Evolutionary conservation across 2,797 vertebrate species (phyloP).

Genomic region (Pogonophryne albipinna): DNA sequence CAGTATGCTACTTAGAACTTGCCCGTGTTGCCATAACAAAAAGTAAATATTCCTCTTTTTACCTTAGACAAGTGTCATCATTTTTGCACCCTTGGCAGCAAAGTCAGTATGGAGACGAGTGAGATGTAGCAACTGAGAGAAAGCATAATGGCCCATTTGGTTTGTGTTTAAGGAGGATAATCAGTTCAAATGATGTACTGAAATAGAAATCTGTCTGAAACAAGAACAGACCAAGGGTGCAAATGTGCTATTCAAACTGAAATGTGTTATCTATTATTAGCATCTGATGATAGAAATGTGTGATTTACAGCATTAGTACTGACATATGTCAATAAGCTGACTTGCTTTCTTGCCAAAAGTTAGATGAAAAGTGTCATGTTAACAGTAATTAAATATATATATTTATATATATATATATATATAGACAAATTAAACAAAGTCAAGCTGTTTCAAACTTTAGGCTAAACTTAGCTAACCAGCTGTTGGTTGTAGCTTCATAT

Average conservation of each 20-base stretch:
- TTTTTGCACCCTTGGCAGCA: conserved; percentile 25
- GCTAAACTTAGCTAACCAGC: too few relatives aligned
- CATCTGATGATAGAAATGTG: neutral
- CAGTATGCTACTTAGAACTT: conserved; percentile 6
- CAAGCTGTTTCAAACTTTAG: too few relatives aligned
- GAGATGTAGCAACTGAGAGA: conserved; percentile 40
- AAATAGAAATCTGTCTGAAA: conserved; percentile 49
- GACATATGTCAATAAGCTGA: neutral
- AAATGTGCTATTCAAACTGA: neutral
- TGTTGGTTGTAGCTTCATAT: too few relatives aligned
- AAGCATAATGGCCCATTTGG: conserved; percentile 45
- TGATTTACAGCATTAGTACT: neutral
- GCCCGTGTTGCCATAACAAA: conserved; percentile 51
- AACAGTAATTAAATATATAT: too few relatives aligned
- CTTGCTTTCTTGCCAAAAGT: neutral
- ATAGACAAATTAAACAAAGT: too few relatives aligned
- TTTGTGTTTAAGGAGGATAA: conserved; percentile 45
- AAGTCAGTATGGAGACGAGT: conserved; percentile 27
- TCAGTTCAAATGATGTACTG: conserved; percentile 21
- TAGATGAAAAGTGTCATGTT: neutral
- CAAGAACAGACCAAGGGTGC: neutral
- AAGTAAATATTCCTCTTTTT: conserved; percentile 58
- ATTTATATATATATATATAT: too few relatives aligned
- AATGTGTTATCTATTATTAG: neutral
- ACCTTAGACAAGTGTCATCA: conserved; percentile 46